Conservation (phyloP, 2,113 vertebrate species). For the Isichthys henryi region DNA sequence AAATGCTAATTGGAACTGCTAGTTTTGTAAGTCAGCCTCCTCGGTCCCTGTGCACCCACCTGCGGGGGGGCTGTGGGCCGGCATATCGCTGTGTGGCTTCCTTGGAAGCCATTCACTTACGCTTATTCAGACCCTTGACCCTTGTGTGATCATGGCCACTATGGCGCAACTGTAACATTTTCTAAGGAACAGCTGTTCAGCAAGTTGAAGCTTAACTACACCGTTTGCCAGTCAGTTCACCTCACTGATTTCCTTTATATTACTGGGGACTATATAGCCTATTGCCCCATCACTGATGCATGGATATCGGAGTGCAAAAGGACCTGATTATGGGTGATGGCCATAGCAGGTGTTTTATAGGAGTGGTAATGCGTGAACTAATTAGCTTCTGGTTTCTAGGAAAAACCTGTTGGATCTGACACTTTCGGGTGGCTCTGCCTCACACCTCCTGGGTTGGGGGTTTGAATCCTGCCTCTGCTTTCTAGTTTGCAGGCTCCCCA, state of each 20-base stretch:
- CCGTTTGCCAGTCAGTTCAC: constrained; percentile 57
- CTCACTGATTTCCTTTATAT: constrained; percentile 43
- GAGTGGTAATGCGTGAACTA: neutral
- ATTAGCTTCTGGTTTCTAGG: neutral
- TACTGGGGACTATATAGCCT: constrained; percentile 16
- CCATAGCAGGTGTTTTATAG: neutral
- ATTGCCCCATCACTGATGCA: neutral
- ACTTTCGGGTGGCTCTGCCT: neutral
- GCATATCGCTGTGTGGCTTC: constrained; percentile 32
- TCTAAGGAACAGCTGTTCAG: constrained; percentile 55
- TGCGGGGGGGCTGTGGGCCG: constrained; percentile 33
- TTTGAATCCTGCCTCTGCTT: neutral
- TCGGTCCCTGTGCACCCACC: constrained; percentile 55
- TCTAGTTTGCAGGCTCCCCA: neutral
- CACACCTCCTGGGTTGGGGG: neutral
- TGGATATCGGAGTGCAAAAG: constrained; percentile 28
- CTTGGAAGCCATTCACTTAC: constrained; percentile 2
- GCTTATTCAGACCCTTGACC: constrained; percentile 45
- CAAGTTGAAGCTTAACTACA: constrained; percentile 34
- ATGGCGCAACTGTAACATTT: constrained; percentile 49
- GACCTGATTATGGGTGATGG: neutral
- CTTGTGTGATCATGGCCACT: constrained; percentile 43
- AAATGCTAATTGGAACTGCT: constrained; percentile 64
- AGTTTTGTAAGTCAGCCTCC: constrained; percentile 43
- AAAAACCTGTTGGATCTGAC: neutral